Base-by-base conservation (phyloP, 2,113 vertebrate species). In the Macrotis lagotis region DNA sequence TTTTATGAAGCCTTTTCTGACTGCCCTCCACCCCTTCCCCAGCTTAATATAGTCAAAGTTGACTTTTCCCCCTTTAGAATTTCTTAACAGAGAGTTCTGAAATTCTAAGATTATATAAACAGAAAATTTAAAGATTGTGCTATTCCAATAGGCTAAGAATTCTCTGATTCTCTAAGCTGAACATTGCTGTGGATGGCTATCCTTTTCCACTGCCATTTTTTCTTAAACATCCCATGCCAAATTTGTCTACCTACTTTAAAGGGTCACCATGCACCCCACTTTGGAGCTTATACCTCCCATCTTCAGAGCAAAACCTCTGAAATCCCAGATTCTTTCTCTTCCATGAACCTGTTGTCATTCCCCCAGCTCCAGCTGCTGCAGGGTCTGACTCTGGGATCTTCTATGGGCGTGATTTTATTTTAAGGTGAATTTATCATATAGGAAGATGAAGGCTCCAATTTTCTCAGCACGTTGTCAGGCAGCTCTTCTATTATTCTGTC, bases 381-480 rank as follows among this genome's bases (percentile, higher is more conserved):
- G 94, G 55, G 31, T 12, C 25, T 95, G 91, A 96, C 97, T 97
- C 89, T 4, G 93, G 6, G 92, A 96, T 96, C 59, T 97, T 97
- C 90, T 51, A 90, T 93, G 55, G 93, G 88, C 93, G 50, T 96
- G 97, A 90, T 91, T 97, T 96, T 97, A 97, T 97, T 98, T 98
- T 97, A 94, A 96, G 97, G 97, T 97, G 96, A 97, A 97, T 51
- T 92, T 97, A 94, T 98, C 96, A 97, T 95, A 90, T 94, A 94
- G 92, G 52, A 96, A 92, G 94, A 97, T 98, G 92, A 98, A 97
- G 97, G 96, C 94, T 97, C 91, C 90, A 97, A 97, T 98, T 98
- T 97, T 98, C 97, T 95, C 92, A 96, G 95, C 92, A 97, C 96
- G 95, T 96, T 97, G 97, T 98, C 98, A 98, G 98, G 97, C 97